Evolutionary conservation across 1,140 invertebrate genomes (phyloP), one percentile per base, ranked within the genome.

Genomic region (Sitodiplosis mosellana): DNA sequence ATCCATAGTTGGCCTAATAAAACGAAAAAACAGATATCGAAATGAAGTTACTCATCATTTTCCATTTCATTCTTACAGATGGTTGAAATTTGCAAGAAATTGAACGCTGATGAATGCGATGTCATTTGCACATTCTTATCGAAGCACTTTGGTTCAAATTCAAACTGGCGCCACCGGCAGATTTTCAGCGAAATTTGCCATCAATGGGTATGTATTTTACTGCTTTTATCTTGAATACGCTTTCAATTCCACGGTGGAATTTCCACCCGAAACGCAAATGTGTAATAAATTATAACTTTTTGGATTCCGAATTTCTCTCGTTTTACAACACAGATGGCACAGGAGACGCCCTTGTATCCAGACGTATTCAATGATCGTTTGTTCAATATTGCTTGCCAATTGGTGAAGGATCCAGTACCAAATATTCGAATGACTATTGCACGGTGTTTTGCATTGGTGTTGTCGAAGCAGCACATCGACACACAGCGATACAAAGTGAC

Each of bases 391-490:
- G 12, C 36, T 37, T 34, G 34, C 14, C 33, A 38, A 14, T 47
- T 47, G 34, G 47, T 20, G 12, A 33, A n/a, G 2, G 47, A 48
- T 17, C 38, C 27, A 22, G 33, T 48, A 17, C 47, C 47, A 37
- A 48, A 48, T 34, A 42, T 48, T 48, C 47, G 47, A 27, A 15
- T 48, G 17, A 27, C 20, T 15, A 21, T 48, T 15, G 47, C 37
- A 12, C 41, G 37, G 33, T 42, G 37, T 7, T 42, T 48, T 11
- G 38, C 47, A 17, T 18, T 40, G 37, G 14, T 40, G 37, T 40
- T 40, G 6, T 40, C 37, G 14, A 15, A 40, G 6, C 37, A 40
- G 14, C 12, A 40, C 37, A 40, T 40, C 14, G 14, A 18, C 37
- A 15, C 17, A 3, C 37, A 40, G 6, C 14, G 37, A 15, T 40